Evolutionary conservation across 92 coral and sea anemone species (phyloP), one percentile per base, ranked within the genome.

Genomic region (Desmophyllum pertusum): DNA sequence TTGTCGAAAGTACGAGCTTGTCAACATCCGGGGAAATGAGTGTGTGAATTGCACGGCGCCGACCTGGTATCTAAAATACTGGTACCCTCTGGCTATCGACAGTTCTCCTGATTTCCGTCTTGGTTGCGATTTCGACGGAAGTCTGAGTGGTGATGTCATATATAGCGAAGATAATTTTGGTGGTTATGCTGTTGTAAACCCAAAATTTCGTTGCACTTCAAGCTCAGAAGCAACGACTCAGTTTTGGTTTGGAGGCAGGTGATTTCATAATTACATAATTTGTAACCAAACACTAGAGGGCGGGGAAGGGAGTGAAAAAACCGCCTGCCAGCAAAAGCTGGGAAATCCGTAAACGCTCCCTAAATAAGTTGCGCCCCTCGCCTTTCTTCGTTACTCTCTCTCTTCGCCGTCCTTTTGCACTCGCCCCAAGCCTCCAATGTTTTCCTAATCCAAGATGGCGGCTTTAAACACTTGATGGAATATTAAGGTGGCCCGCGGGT

Each of bases 21-120:
- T 83, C 31, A 73, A 83, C 71, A 73, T 83, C 55, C 87, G 87
- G 13, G 81, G 81, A 71, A 15, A 73, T 53, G 57, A 59, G 17
- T 83, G 87, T 19, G 21, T 23, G 23, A 61, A 55, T 23, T 83
- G 87, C 50, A 83, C 81, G 6, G 59, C 72, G 5, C 13, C 43
- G 2, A n/a, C 66, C 25, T 37, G 52, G 55, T 65, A 83, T 43
- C 13, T 6, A 9, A 42, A 75, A 5, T 77, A 48, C 17, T 0
- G 2, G 10, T 5, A 1, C n/a, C 78, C 38, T 21, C 53, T 73
- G 1, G 57, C 41, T 2, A 43, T 43, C 13, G 78, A 73, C 57
- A 73, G 78, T 33, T 73, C 43, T n/a, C n/a, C n/a, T n/a, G n/a
- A n/a, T 21, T 11, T 10, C 23, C 9, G 9, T 2, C 9, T 3